Percentiles rank a stretch among this genome's conserved stretches.
These are phyloP conservation scores for Diarsia mendica DNA, from an alignment of 2,888 invertebrate genomes.

Conservation along the genomic window DNA sequence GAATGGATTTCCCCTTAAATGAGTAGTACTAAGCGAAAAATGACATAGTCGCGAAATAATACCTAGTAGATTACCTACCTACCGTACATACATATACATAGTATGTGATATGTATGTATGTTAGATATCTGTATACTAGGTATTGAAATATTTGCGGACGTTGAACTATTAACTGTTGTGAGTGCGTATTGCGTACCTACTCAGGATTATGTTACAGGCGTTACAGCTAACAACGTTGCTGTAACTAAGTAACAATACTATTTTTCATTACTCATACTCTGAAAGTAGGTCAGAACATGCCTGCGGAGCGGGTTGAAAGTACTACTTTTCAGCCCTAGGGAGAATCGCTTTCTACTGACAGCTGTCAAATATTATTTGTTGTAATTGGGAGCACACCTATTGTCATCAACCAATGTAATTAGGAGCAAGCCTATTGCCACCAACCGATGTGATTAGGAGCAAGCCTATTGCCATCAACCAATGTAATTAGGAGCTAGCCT, in stretches of 20 bases:
- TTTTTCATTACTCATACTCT: too few relatives aligned
- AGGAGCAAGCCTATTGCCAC: too few relatives aligned
- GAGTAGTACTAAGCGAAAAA: background rate
- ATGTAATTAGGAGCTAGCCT: too few relatives aligned
- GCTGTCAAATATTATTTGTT: too few relatives aligned
- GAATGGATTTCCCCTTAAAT: background rate
- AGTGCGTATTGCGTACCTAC: background rate
- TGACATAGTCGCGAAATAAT: background rate
- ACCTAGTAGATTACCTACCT: background rate
- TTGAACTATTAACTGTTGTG: constrained; percentile 14
- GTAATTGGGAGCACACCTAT: too few relatives aligned
- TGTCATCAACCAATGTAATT: too few relatives aligned
- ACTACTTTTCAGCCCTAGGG: too few relatives aligned
- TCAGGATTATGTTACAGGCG: constrained; percentile 18
- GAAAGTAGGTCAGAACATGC: too few relatives aligned
- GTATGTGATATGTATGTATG: background rate
- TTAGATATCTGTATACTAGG: background rate
- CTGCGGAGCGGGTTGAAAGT: too few relatives aligned
- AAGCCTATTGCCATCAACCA: too few relatives aligned
- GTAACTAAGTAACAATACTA: background rate
- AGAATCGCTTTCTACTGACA: too few relatives aligned
- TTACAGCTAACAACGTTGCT: background rate
- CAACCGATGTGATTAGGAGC: too few relatives aligned
- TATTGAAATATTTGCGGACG: constrained; percentile 20
- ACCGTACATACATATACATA: background rate